Conservation (phyloP, 1,140 invertebrate genomes). For the Calycopis cecrops region DNA sequence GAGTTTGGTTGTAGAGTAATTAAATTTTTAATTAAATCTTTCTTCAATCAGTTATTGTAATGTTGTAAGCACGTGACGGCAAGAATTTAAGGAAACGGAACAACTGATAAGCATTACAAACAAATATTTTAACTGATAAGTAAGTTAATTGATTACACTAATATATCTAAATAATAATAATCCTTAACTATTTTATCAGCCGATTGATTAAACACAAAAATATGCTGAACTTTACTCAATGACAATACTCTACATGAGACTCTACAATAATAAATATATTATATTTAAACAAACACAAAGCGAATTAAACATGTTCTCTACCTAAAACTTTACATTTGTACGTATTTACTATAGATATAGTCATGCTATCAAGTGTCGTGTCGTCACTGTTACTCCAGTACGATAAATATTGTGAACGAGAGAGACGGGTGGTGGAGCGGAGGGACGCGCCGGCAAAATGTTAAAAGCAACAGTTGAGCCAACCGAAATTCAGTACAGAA, state of each 20-base stretch:
- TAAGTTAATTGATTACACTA: too few relatives aligned
- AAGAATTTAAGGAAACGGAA: too few relatives aligned
- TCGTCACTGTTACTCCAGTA: slow-evolving; percentile 40
- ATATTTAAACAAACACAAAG: slow-evolving; percentile 12
- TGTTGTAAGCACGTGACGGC: too few relatives aligned
- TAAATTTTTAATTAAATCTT: too few relatives aligned
- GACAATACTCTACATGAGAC: slow-evolving; percentile 5
- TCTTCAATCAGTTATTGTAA: too few relatives aligned
- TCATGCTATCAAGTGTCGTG: slow-evolving; percentile 25
- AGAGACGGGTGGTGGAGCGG: slow-evolving; percentile 42
- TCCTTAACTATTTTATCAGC: too few relatives aligned
- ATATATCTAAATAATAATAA: too few relatives aligned
- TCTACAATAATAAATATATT: slow-evolving; percentile 31
- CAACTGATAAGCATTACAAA: too few relatives aligned
- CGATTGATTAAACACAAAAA: too few relatives aligned
- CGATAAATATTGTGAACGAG: slow-evolving; percentile 30
- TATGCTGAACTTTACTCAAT: too few relatives aligned
- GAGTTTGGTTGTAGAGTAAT: too few relatives aligned
- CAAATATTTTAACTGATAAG: too few relatives aligned
- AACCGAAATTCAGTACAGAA: slow-evolving; percentile 63
- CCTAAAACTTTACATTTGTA: slow-evolving; percentile 29
- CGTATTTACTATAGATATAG: slow-evolving; percentile 28
- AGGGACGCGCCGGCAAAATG: slow-evolving; percentile 56
- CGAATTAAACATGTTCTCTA: slow-evolving; percentile 42
- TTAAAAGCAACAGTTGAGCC: slow-evolving; percentile 69